phyloP scores from a whole-genome alignment of 2,113 vertebrate species.

The Rattus rattus region DNA sequence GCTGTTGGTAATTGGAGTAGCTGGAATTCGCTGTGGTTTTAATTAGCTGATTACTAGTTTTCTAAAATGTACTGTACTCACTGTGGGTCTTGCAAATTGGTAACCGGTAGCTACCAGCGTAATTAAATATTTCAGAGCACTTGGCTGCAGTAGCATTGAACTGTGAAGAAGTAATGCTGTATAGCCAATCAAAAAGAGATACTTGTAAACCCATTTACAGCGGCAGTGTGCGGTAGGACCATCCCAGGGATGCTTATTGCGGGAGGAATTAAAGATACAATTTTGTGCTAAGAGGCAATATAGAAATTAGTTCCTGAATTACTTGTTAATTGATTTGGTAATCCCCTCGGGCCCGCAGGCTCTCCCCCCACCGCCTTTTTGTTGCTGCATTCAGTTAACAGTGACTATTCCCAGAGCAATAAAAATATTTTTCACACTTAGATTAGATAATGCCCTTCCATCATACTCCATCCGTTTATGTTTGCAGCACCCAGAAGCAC shows the following conservation, averaged over 20 bases:
- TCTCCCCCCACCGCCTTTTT: slow-evolving; percentile 84
- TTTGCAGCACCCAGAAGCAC: not conserved
- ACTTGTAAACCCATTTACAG: slow-evolving; percentile 91
- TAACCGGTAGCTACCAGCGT: slow-evolving; percentile 88
- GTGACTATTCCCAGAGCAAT: slow-evolving; percentile 89
- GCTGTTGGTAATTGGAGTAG: slow-evolving; percentile 85
- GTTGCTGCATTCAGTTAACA: slow-evolving; percentile 90
- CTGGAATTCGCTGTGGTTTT: slow-evolving; percentile 83
- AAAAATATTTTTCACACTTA: slow-evolving; percentile 92
- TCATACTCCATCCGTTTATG: slow-evolving; percentile 72
- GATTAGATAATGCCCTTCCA: slow-evolving; percentile 82
- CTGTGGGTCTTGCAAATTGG: slow-evolving; percentile 87
- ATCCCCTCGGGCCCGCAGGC: slow-evolving; percentile 90
- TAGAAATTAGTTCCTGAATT: slow-evolving; percentile 94
- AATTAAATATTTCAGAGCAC: slow-evolving; percentile 90
- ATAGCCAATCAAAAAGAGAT: slow-evolving; percentile 92
- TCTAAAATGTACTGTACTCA: slow-evolving; percentile 84
- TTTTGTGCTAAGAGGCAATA: slow-evolving; percentile 93
- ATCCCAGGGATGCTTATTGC: slow-evolving; percentile 90
- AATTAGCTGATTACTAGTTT: slow-evolving; percentile 90
- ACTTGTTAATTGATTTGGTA: slow-evolving; percentile 97
- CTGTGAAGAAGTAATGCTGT: slow-evolving; percentile 91
- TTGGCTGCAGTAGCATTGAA: slow-evolving; percentile 89
- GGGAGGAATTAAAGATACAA: slow-evolving; percentile 92
- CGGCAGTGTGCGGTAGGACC: slow-evolving; percentile 87